Evolutionary conservation across 2,113 vertebrate genomes (phyloP), one percentile per base, ranked within the genome.

Genomic region (Bos indicus): DNA sequence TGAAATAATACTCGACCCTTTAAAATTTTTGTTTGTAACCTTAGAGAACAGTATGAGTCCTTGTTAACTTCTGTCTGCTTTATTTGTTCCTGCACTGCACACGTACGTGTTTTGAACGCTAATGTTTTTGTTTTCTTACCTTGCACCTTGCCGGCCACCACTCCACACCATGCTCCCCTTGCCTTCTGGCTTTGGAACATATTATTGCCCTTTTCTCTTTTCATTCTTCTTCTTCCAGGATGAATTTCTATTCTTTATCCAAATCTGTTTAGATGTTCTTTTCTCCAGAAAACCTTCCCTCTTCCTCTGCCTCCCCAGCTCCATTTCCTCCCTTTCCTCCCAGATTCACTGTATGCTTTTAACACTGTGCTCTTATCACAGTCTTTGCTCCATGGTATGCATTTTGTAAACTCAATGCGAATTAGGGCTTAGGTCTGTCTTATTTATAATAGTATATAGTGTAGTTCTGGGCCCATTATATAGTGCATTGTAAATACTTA

Each of bases 381-480:
- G 62, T 84, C 28, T 51, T 56, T 95, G 25, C 40, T 91, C 59
- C 56, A 25, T 80, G 46, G 33, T 83, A 36, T 90, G 2, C 77
- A 46, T 94, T 97, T 81, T 78, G 81, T 97, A 88, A 91, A 89
- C n/a, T 82, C 54, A 91, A 1, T 96, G 62, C 43, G 56, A 90
- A 83, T 43, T 64, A 90, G 77, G 23, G 43, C 78, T 90, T 91
- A 88, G 48, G 51, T 82, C 15, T 85, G 6, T 81, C 46, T 82
- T 95, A 60, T 62, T 93, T 97, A 19, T 82, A 84, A 62, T 60
- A 74, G 46, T 93, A 57, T n/a, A 13, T 51, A 57, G 5, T 7
- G 26, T 92, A 83, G 21, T 90, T 94, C 28, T 83, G 11, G 67
- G 7, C 40, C 54, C 54, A 36, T 56, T 59, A 36, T 36, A 59